A percentile compares a stretch with the other conserved stretches of the same genome.
phyloP scores from a whole-genome alignment of 1,140 invertebrate species.

The Euglossa dilemma region DNA sequence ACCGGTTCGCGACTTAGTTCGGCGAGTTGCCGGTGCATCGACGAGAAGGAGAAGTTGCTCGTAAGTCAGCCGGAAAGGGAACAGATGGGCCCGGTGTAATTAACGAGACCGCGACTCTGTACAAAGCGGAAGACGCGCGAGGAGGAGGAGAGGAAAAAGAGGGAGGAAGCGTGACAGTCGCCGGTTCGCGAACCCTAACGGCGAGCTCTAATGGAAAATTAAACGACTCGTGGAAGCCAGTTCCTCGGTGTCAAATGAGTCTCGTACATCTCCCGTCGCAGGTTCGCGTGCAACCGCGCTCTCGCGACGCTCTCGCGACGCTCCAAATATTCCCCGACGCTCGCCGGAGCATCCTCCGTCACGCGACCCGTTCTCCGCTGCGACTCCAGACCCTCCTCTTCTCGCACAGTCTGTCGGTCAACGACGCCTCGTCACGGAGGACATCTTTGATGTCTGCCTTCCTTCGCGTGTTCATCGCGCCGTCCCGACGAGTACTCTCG shows the following conservation, averaged over 20 bases:
- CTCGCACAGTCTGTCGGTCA: conserved; percentile 13
- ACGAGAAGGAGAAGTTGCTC: background rate
- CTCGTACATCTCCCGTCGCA: background rate
- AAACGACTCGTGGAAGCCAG: background rate
- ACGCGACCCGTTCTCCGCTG: background rate
- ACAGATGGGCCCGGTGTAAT: background rate
- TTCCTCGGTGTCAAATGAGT: background rate
- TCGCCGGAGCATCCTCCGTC: background rate
- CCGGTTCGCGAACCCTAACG: background rate
- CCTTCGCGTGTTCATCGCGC: conserved; percentile 7
- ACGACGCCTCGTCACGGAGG: conserved; percentile 2
- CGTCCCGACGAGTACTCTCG: conserved; percentile 22
- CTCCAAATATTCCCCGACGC: background rate
- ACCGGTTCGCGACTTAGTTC: background rate
- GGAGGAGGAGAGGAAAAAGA: background rate
- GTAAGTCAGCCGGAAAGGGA: background rate
- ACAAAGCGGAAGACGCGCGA: too few species aligned
- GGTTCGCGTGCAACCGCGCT: too few species aligned
- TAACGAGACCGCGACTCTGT: background rate
- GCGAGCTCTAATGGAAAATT: background rate
- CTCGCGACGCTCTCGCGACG: background rate
- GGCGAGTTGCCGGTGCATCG: background rate
- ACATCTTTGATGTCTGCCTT: conserved; percentile 38
- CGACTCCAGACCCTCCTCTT: background rate
- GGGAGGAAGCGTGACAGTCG: background rate